Base-by-base conservation (phyloP, 2,797 vertebrate species). In the Cetoscarus ocellatus region DNA sequence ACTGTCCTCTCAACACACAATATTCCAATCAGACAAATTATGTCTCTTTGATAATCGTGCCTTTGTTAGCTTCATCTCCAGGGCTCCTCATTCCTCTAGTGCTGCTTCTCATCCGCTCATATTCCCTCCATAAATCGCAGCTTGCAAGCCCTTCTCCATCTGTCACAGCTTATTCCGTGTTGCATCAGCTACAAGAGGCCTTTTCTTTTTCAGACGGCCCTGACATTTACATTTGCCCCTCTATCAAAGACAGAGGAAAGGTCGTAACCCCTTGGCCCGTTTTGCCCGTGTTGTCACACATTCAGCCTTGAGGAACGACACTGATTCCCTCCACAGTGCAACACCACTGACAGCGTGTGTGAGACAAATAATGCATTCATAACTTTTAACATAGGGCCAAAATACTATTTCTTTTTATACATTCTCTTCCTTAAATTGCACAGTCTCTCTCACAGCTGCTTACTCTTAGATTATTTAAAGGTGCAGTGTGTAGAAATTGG, bases 161-260 rank as follows among this genome's bases (percentile, higher is more conserved):
- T 90, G 93, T 92, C 92, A 91, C 83, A 84, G 84, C 87, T 86
- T 83, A 91, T 94, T 93, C 82, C 50, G 14, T 38, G 79, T 38
- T 77, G 81, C 87, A 83, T 89, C 77, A 74, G 80, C 73, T 66
- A 79, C 77, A 58, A 72, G 65, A 66, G 80, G 87, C 90, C 84
- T 84, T 92, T 93, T 92, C 87, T 66, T 47, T 85, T 79, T 86
- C 79, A 89, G 91, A 93, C 91, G 68, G 77, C 10, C 59, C 82
- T 94, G 93, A 92, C 93, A 94, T 94, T 95, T 94, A 91, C 87
- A 93, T 93, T 94, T 93, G 93, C 89, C 91, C 50, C 91, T 93
- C 92, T 88, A 92, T 94, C 91, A 93, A 80, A 86, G 78, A 88
- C 53, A 80, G 67, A 82, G 67, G 76, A 87, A 83, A 56, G 85